These are phyloP conservation scores for Dendrolimus pini DNA, from an alignment of 2,888 invertebrate species.

Conservation along the genomic window DNA sequence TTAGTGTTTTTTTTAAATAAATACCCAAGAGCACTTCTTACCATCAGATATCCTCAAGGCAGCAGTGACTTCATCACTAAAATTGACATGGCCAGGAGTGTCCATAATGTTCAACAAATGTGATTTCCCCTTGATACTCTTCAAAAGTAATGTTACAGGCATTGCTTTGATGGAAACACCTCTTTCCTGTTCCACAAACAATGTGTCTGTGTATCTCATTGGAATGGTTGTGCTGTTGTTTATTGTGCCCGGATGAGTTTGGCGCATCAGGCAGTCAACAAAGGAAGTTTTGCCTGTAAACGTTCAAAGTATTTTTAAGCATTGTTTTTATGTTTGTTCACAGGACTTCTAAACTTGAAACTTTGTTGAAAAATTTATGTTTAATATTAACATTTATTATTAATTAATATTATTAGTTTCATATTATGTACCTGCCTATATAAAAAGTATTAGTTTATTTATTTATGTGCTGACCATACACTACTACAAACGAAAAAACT, in stretches of 20 bases:
- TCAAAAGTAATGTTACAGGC: slow-evolving; percentile 95
- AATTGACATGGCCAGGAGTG: slow-evolving; percentile 99
- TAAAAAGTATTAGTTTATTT: too few relatives aligned
- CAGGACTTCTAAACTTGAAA: too few relatives aligned
- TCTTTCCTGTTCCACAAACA: slow-evolving; percentile 97
- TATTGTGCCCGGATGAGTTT: slow-evolving; percentile 95
- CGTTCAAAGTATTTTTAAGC: too few relatives aligned
- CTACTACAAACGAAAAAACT: too few relatives aligned
- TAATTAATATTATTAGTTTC: too few relatives aligned
- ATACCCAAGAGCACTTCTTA: slow-evolving; percentile 18
- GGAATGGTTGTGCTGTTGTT: slow-evolving; percentile 85
- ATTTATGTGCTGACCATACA: too few relatives aligned
- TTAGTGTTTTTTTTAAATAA: neutral
- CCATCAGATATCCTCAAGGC: slow-evolving; percentile 91
- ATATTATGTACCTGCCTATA: too few relatives aligned
- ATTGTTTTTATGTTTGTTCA: too few relatives aligned
- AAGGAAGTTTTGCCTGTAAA: slow-evolving; percentile 91
- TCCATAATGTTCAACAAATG: slow-evolving; percentile 98
- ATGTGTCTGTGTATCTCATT: slow-evolving; percentile 94
- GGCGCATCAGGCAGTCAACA: slow-evolving; percentile 96
- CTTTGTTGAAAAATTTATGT: too few relatives aligned
- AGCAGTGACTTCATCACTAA: slow-evolving; percentile 99
- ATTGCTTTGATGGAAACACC: slow-evolving; percentile 98
- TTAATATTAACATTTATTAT: too few relatives aligned
- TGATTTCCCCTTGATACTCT: slow-evolving; percentile 97